Evolutionary conservation across 2,797 vertebrate genomes (phyloP), one percentile per base, ranked within the genome.

Genomic region (Ctenopoma multispine): DNA sequence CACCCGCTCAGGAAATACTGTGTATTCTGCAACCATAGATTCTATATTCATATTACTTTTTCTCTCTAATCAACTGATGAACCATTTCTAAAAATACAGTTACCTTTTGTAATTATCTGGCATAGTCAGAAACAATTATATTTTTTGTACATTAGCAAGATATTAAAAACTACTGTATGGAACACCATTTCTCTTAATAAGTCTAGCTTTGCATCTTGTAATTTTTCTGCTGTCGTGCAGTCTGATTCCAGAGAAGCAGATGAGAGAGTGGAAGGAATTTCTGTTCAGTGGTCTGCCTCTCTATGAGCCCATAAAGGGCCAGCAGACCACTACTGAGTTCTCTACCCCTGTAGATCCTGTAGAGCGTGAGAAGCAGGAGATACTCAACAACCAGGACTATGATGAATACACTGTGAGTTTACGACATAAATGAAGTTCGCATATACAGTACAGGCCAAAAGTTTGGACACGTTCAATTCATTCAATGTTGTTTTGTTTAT

Each of bases 201-300:
- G 14, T 61, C 6, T 20, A 41, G 57, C 15, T 63, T 67, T 64
- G 6, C 47, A n/a, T 67, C 20, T 17, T 74, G 41, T 72, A 11
- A 20, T 84, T 53, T 48, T 69, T 60, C 53, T 80, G 27, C 48
- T 81, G 44, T 82, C 34, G 36, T 82, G 51, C 83, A 99, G 97
- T 83, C 69, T 88, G 78, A 94, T 97, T 90, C 97, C 98, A 55
- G 49, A 60, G 46, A 97, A 96, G 84, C 29, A 95, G 87, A 94
- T 96, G 91, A 85, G 84, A 64, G 96, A 96, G 69, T 99, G 97
- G 98, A 98, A 96, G 91, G 96, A 96, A 69, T 67, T 97, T 36
- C 95, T 97, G 89, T 80, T 96, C 60, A 85, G 72, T 31, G 96
- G 94, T 71, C 90, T 95, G 54, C 95, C 96, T 40, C 89, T 99